Conservation (phyloP, 2,113 vertebrate genomes). For the Jacana jacana region DNA sequence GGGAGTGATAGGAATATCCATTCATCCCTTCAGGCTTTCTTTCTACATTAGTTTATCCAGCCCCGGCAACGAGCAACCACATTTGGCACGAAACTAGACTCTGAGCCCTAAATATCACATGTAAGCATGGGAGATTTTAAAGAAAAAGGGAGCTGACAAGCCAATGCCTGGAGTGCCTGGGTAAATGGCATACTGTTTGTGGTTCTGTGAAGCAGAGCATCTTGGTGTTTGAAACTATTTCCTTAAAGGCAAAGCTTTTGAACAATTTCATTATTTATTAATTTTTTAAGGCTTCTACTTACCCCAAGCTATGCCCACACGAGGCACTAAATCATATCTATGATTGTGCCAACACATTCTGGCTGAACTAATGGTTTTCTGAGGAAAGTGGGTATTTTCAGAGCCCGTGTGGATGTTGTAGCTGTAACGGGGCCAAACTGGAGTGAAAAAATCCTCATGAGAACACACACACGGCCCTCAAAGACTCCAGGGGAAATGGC, state of each 20-base stretch:
- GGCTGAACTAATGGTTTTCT: neutral
- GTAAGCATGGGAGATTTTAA: constrained; percentile 33
- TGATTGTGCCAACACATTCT: neutral
- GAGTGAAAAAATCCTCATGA: neutral
- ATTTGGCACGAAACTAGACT: constrained; percentile 51
- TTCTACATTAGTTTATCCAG: constrained; percentile 39
- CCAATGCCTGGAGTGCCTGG: constrained; percentile 58
- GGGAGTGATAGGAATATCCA: constrained; percentile 5
- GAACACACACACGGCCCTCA: neutral
- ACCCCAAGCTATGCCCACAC: neutral
- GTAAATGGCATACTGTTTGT: constrained; percentile 59
- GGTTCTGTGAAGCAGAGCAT: constrained; percentile 67
- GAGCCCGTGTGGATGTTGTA: neutral
- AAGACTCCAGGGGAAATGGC: neutral
- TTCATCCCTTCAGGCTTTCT: constrained; percentile 30
- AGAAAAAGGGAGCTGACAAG: constrained; percentile 65
- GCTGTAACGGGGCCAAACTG: neutral
- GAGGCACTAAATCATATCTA: neutral
- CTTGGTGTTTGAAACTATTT: constrained; percentile 56
- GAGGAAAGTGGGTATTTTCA: neutral
- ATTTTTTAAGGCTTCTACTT: constrained; percentile 12
- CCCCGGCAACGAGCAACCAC: constrained; percentile 8
- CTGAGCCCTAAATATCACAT: constrained; percentile 39
- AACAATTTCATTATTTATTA: neutral
- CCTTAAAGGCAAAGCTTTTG: constrained; percentile 58